Conservation (phyloP, 2,797 vertebrate species). For the Micropoecilia bifurca region DNA sequence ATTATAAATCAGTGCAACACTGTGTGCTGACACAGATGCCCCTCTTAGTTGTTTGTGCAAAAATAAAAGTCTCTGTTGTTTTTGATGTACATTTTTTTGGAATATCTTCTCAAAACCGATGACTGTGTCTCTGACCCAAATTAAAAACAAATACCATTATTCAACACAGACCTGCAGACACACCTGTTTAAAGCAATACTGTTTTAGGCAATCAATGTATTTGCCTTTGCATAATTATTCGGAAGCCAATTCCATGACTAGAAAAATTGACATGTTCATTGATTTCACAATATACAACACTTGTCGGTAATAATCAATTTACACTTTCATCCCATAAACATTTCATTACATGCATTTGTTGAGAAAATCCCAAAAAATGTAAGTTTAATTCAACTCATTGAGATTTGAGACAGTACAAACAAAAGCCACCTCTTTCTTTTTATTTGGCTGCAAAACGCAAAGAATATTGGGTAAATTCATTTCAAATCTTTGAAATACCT, state of each 20-base stretch:
- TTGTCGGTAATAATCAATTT: conserved; percentile 35
- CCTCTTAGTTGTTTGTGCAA: conserved; percentile 52
- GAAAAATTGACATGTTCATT: conserved; percentile 23
- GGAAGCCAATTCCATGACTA: conserved; percentile 26
- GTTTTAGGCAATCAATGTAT: conserved; percentile 36
- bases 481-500: neutral
- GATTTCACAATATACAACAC: conserved; percentile 38
- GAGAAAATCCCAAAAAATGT: neutral
- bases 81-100: conserved; percentile 64
- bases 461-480: conserved; percentile 27
- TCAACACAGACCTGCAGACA: conserved; percentile 20
- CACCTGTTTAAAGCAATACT: conserved; percentile 26
- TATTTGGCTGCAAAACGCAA: conserved; percentile 13
- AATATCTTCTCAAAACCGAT: conserved; percentile 51
- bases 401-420: conserved; percentile 19
- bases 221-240: conserved; percentile 18
- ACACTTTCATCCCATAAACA: conserved; percentile 27
- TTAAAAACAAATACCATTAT: neutral
- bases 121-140: conserved; percentile 30
- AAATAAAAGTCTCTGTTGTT: conserved; percentile 50
- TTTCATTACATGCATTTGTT: conserved; percentile 29
- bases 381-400: conserved; percentile 12
- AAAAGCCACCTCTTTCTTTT: conserved; percentile 28
- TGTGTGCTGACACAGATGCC: conserved; percentile 61
- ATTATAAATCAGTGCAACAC: conserved; percentile 71